Conservation (phyloP, 2,888 invertebrate genomes). For the Agrotis puta region DNA sequence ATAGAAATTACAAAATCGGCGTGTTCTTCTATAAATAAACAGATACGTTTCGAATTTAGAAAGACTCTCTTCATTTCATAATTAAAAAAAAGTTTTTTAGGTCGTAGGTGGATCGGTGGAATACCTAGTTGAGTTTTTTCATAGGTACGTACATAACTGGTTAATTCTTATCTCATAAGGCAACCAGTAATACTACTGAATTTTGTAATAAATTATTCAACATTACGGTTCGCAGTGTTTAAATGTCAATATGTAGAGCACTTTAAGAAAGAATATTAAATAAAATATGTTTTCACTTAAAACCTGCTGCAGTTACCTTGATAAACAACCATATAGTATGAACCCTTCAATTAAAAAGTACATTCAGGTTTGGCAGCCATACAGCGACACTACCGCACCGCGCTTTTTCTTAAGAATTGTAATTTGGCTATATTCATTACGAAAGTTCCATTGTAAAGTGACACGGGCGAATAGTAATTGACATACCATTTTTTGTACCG, state of each 20-base stretch:
- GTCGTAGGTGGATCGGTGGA: not conserved
- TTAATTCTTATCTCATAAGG: constrained; percentile 32
- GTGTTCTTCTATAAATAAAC: no score
- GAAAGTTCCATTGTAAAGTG: constrained; percentile 75
- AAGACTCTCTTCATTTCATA: not conserved
- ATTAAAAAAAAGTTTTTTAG: not conserved
- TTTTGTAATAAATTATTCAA: constrained; percentile 58
- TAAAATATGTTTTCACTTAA: constrained; percentile 84
- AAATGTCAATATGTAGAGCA: constrained; percentile 84
- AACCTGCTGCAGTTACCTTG: constrained; percentile 84
- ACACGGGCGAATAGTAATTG: constrained; percentile 72
- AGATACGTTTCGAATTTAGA: no score
- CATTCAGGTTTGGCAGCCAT: constrained; percentile 79
- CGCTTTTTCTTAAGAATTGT: constrained; percentile 74
- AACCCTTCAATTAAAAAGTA: constrained; percentile 86
- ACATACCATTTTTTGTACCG: constrained; percentile 68
- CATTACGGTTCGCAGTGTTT: constrained; percentile 43
- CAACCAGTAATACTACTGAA: constrained; percentile 34
- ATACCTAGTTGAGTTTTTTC: not conserved
- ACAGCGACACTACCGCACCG: constrained; percentile 61
- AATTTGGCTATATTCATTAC: constrained; percentile 81
- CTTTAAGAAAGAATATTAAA: constrained; percentile 83
- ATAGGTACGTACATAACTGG: constrained; percentile 6
- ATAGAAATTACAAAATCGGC: no score
- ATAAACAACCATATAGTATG: constrained; percentile 77